Evolutionary conservation across 2,113 vertebrate genomes (phyloP).

Genomic region (Myiopsitta monachus): DNA sequence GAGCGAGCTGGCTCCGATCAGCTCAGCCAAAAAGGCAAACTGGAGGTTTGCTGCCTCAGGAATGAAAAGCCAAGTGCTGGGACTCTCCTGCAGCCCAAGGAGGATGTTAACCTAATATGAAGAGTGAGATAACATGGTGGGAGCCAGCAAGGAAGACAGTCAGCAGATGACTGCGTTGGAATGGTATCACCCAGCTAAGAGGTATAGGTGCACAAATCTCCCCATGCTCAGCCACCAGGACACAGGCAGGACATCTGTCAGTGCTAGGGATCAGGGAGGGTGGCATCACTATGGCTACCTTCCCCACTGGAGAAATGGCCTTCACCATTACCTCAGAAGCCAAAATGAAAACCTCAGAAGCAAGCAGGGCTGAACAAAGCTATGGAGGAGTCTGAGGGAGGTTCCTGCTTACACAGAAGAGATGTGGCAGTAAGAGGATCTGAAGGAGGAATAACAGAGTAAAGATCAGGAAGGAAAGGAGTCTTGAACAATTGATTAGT

Average conservation of each 20-base stretch:
- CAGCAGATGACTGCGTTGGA: not conserved
- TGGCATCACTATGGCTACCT: fast-evolving
- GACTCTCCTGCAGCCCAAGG: not conserved
- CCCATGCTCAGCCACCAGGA: not conserved
- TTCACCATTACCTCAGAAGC: not conserved
- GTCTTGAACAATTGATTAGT: not conserved
- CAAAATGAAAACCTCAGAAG: not conserved
- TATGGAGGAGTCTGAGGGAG: not conserved
- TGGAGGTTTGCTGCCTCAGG: not conserved
- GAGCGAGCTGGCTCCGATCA: not conserved
- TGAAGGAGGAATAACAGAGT: not conserved
- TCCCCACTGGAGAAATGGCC: not conserved
- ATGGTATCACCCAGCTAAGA: not conserved
- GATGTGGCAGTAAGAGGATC: not conserved
- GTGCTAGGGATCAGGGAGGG: not conserved
- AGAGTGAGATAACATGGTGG: fast-evolving
- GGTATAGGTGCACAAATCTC: not conserved
- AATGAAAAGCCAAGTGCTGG: not conserved
- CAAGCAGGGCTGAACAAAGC: not conserved
- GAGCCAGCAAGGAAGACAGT: not conserved
- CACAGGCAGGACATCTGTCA: not conserved
- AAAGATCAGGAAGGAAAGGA: not conserved
- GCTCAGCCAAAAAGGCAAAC: not conserved
- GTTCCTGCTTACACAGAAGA: not conserved
- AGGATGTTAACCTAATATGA: not conserved